Evolutionary conservation across 2,113 vertebrate species (phyloP).

Genomic region (Nanorana parkeri): DNA sequence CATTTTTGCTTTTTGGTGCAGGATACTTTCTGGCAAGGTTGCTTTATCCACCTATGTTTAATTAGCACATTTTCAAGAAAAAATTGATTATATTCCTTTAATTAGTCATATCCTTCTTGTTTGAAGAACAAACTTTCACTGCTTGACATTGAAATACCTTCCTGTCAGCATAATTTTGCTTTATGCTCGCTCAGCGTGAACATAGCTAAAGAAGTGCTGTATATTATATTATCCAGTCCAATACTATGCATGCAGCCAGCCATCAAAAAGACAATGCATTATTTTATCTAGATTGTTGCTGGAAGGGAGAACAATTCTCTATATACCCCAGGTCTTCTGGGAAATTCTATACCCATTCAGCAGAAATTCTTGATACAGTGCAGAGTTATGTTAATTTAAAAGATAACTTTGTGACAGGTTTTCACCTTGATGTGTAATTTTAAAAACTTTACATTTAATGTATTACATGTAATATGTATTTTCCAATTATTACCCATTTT

Average conservation of each 20-base stretch:
- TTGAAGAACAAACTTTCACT: background rate
- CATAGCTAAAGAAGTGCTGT: background rate
- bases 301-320: constrained; percentile 22
- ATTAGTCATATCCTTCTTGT: background rate
- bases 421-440: constrained; percentile 32
- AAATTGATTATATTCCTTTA: no score
- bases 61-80: no score
- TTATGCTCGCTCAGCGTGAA: constrained; percentile 22
- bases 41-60: no score
- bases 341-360: constrained; percentile 27
- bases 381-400: constrained; percentile 24
- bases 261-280: constrained; percentile 2
- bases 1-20: no score
- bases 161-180: constrained; percentile 23
- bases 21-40: no score
- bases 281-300: constrained; percentile 2
- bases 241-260: background rate
- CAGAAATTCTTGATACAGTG: background rate
- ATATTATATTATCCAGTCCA: constrained; percentile 8
- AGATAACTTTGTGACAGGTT: constrained; percentile 30
- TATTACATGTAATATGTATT: background rate
- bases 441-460: constrained; percentile 21
- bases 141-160: constrained; percentile 10
- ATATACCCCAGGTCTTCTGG: background rate
- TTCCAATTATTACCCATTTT: constrained; percentile 20